These are phyloP conservation scores for Gnathonemus longibarbis DNA, from an alignment of 2,113 vertebrate genomes.

Conservation along the genomic window DNA sequence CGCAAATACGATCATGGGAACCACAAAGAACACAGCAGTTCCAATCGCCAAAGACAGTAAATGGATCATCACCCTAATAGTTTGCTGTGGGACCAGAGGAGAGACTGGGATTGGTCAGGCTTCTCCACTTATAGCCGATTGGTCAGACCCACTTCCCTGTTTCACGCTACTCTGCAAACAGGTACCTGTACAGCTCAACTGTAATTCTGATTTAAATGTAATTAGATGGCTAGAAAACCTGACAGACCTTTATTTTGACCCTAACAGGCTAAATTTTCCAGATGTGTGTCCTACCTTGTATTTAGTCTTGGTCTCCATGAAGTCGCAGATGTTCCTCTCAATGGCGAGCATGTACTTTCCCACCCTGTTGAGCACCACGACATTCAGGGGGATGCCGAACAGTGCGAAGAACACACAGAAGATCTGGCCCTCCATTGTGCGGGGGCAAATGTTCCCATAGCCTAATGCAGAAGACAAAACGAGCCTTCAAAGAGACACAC, in stretches of 20 bases:
- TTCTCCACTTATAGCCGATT: background rate
- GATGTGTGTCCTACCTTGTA: constrained; percentile 40
- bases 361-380: constrained; percentile 78
- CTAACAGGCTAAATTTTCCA: background rate
- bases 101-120: background rate
- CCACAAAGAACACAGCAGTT: constrained; percentile 67
- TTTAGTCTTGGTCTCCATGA: constrained; percentile 43
- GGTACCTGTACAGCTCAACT: background rate
- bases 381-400: constrained; percentile 81
- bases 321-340: constrained; percentile 50
- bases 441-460: constrained; percentile 80
- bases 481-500: background rate
- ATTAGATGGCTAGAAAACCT: background rate
- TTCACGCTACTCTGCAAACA: background rate
- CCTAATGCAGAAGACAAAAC: constrained; percentile 53
- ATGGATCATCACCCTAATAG: constrained; percentile 59
- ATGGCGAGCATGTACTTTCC: constrained; percentile 73
- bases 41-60: constrained; percentile 62
- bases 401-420: constrained; percentile 84
- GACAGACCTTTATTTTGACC: background rate
- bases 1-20: constrained; percentile 73
- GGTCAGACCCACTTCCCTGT: background rate
- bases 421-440: constrained; percentile 61
- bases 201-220: background rate
- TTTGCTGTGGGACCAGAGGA: constrained; percentile 46